phyloP scores from a whole-genome alignment of 2,888 invertebrate species.

The Girardia tigrina region DNA sequence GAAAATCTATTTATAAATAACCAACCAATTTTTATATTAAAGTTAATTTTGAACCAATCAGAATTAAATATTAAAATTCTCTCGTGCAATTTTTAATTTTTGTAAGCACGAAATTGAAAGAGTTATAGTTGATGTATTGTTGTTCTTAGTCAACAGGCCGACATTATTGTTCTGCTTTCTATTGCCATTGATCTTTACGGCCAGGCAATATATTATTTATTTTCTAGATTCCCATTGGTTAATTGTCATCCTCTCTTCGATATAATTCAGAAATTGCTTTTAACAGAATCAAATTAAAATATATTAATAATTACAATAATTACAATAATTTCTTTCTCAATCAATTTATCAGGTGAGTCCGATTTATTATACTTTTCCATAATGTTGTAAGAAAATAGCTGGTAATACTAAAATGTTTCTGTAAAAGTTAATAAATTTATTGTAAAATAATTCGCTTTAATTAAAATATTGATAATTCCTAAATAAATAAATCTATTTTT shows the following conservation, averaged over 20 bases:
- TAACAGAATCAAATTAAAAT: conserved; percentile 21
- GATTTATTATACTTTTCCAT: background rate
- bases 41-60: background rate
- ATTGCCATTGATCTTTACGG: conserved; percentile 14
- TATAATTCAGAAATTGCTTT: conserved; percentile 20
- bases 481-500: no score
- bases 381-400: no score
- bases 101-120: conserved; percentile 23
- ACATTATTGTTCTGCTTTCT: conserved; percentile 23
- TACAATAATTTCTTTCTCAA: background rate
- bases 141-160: conserved; percentile 23
- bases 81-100: conserved; percentile 23
- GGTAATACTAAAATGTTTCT: no score
- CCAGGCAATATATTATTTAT: conserved; percentile 14
- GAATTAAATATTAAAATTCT: background rate
- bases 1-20: conserved; percentile 23
- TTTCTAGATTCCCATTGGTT: background rate
- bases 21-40: conserved; percentile 3
- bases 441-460: no score
- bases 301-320: conserved; percentile 7
- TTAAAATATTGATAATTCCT: no score
- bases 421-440: no score
- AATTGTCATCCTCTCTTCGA: background rate
- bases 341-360: background rate
- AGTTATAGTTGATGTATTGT: conserved; percentile 12